These are phyloP conservation scores for Poecilia gillii DNA, from an alignment of 2,797 vertebrate species.

Conservation along the genomic window DNA sequence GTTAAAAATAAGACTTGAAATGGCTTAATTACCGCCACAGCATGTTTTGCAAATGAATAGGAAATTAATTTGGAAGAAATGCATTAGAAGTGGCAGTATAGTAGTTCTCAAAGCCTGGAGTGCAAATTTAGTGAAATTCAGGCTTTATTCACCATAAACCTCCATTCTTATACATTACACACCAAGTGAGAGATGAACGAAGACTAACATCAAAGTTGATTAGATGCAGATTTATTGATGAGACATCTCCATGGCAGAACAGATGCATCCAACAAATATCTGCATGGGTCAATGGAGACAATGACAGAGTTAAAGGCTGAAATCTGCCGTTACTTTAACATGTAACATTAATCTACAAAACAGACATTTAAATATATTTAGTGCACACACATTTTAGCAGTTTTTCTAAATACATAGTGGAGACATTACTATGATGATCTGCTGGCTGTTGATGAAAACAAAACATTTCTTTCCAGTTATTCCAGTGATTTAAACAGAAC, in stretches of 20 bases:
- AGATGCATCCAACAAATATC: slow-evolving; percentile 47
- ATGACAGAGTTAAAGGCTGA: slow-evolving; percentile 52
- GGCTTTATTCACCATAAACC: background rate
- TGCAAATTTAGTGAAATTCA: background rate
- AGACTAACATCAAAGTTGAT: slow-evolving; percentile 33
- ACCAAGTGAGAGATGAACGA: background rate
- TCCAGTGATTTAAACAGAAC: slow-evolving; percentile 20
- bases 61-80: background rate
- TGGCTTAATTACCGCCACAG: background rate
- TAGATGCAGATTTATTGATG: slow-evolving; percentile 78
- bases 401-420: slow-evolving; percentile 34
- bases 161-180: background rate
- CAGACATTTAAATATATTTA: slow-evolving; percentile 46
- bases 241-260: slow-evolving; percentile 49
- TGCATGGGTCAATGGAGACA: slow-evolving; percentile 60
- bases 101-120: background rate
- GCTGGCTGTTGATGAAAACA: slow-evolving; percentile 31
- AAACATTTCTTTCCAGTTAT: slow-evolving; percentile 39
- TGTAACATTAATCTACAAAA: slow-evolving; percentile 42
- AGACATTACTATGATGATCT: slow-evolving; percentile 46
- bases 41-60: background rate
- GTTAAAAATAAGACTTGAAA: background rate
- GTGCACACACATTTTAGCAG: slow-evolving; percentile 38
- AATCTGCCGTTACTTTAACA: slow-evolving; percentile 50
- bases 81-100: background rate